Base-by-base conservation (phyloP, 1,140 invertebrate species). In the Drosophila subobscura region DNA sequence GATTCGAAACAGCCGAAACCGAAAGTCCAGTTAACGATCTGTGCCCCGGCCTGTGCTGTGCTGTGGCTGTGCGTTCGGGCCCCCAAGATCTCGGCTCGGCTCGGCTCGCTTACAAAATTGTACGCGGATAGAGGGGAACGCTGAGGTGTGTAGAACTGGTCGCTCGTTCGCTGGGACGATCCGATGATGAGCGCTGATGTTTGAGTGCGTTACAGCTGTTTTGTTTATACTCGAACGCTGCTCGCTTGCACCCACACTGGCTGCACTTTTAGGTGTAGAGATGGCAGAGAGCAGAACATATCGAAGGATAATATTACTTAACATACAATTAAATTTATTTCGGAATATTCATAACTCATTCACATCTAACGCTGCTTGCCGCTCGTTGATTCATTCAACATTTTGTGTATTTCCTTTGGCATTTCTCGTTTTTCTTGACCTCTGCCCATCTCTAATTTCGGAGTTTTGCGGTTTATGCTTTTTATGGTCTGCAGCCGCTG, bases 1-100 rank as follows among this genome's bases (percentile, higher is more conserved):
- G 74, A 60, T 58, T 50, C 40, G 52, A 37, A 37, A 37, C 65
- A 45, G 47, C 65, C 40, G 80, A 86, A 85, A 85, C 73, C 67
- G 77, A 86, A 85, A 86, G 81, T 84, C 72, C 72, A 79, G 72
- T 67, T 74, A 75, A 49, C 72, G 72, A 75, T 74, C 71, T 46
- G 3, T 46, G 22, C 37, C 46, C 52, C 41, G 7, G 52, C 4
- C 70, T 65, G 59, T 65, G 71, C 33, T 63, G 68, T 29, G 22
- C 20, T 33, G 14, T 8, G 12, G 12, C 37, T 55, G 20, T 33
- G 29, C 29, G 29, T 33, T 37, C 33, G 33, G 33, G 33, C 33
- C 8, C 25, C 33, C 7, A 57, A 63, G 14, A 57, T 29, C 27
- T 29, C 27, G 6, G 27, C 5, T 29, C 27, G 27, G 10, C 3